Evolutionary conservation across 2,888 invertebrate species (phyloP).

Genomic region (Ceriagrion tenellum): DNA sequence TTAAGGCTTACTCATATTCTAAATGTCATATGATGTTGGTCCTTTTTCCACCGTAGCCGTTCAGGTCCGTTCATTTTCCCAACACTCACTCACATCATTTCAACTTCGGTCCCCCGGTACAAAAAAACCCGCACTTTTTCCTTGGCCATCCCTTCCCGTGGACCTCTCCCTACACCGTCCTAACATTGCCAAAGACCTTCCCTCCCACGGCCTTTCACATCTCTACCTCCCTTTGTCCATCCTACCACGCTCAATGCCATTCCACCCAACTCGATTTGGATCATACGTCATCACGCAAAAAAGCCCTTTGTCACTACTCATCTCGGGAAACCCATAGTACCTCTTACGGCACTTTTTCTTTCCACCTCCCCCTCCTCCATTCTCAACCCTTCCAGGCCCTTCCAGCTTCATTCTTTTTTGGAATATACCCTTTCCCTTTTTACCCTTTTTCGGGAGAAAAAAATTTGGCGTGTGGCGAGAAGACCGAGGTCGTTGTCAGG

Average conservation of each 20-base stretch:
- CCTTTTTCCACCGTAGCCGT: background rate
- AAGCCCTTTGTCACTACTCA: background rate
- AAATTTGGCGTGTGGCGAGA: background rate
- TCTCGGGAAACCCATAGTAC: background rate
- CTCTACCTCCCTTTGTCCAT: background rate
- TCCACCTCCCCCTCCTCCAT: background rate
- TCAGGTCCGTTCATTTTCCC: background rate
- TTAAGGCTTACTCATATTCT: background rate
- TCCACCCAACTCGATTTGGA: slow-evolving; percentile 4
- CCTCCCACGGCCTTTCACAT: background rate
- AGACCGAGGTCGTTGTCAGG: background rate
- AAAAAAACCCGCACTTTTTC: background rate
- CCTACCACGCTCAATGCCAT: background rate
- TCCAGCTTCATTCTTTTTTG: background rate
- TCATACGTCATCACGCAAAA: slow-evolving; percentile 16
- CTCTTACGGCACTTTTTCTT: background rate
- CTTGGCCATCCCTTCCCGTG: too few species aligned
- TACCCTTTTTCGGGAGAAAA: background rate
- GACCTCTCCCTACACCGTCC: background rate
- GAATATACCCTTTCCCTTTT: background rate
- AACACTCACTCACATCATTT: background rate
- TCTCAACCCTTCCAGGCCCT: background rate
- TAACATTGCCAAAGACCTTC: too few species aligned
- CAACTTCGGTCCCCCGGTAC: background rate
- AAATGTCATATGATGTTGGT: background rate